These are phyloP conservation scores for Phytoseiulus persimilis DNA, from an alignment of 2,888 invertebrate genomes.

Conservation along the genomic window DNA sequence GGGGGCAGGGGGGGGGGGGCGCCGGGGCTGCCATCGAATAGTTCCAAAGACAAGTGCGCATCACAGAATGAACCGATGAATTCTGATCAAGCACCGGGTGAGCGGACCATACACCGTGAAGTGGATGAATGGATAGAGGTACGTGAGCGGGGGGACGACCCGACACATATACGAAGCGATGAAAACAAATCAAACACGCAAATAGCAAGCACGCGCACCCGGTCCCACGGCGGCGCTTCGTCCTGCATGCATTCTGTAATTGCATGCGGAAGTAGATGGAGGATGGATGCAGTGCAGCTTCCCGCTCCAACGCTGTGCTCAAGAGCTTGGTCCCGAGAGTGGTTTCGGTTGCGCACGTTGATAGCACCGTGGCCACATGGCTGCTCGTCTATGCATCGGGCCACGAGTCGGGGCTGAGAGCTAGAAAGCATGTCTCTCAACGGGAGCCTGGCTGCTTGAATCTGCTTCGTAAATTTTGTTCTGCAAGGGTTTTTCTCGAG, in stretches of 20 bases:
- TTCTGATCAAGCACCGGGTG: neutral
- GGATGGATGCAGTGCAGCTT: neutral
- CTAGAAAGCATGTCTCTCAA: neutral
- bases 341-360: neutral
- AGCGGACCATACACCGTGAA: neutral
- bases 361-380: neutral
- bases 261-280: neutral
- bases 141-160: neutral
- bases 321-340: neutral
- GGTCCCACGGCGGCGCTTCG: neutral
- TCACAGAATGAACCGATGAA: neutral
- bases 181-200: neutral
- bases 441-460: too few relatives aligned
- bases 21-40: neutral
- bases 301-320: neutral
- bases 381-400: neutral
- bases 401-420: neutral
- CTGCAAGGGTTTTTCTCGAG: too few relatives aligned
- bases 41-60: neutral
- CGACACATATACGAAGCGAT: neutral
- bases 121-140: neutral
- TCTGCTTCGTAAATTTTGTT: too few relatives aligned
- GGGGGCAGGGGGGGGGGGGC: neutral
- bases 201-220: neutral
- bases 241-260: conserved; percentile 5